Evolutionary conservation across 2,113 vertebrate genomes (phyloP), one percentile per base, ranked within the genome.

Genomic region (Helogale parvula): DNA sequence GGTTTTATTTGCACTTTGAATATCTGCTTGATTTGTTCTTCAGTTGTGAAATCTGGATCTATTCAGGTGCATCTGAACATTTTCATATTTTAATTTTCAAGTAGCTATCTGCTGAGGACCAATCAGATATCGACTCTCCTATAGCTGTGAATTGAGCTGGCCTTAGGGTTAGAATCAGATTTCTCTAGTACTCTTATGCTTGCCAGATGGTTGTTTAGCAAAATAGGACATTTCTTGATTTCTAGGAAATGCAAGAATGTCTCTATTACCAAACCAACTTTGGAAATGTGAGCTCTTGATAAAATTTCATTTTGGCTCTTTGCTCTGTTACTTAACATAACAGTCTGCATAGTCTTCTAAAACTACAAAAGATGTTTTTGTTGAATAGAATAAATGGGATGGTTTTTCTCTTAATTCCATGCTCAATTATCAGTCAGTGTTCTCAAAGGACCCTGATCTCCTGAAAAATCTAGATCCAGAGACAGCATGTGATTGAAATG

Each of bases 231-330:
- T 92, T 85, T 60, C 13, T 92, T 88, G 25, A 4, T 86, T 69
- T 33, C 33, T 47, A 82, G 31, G 52, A 88, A 86, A 80, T 89
- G 60, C 10, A 50, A 95, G 14, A 35, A 57, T 25, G 23, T 89
- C 93, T 91, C 72, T 54, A 16, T 65, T 83, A 92, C 45, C 52
- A 82, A 80, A 35, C 33, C 38, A 33, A 94, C 77, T 93, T 95
- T 45, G 50, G 33, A 90, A 96, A 93, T 72, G n/a, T 47, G 33
- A 88, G 41, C 35, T 79, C 50, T 83, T 82, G 63, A 92, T 87
- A 71, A 68, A 79, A 83, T 86, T 96, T 85, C 35, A 82, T 80
- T 84, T 96, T 87, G 63, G 33, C 35, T 80, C 66, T 65, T 96
- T 90, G 3, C 45, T 77, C 47, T 88, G 25, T 35, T 90, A 84